These are phyloP conservation scores for Magallana nippona DNA, from an alignment of 2,888 invertebrate genomes.

Conservation along the genomic window DNA sequence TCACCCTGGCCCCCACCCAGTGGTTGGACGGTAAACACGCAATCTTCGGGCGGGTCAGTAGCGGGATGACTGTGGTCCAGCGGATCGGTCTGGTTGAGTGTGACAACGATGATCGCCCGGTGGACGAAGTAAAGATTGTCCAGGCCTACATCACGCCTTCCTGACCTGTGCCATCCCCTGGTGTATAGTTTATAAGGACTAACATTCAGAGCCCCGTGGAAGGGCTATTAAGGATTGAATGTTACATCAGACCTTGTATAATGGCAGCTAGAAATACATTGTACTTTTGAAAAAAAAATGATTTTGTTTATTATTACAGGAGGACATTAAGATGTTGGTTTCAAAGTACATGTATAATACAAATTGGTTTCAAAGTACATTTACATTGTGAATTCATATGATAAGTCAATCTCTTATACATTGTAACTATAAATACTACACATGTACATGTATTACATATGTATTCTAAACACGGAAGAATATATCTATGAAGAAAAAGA, in stretches of 20 bases:
- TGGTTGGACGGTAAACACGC: conserved; percentile 99
- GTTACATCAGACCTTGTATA: background rate
- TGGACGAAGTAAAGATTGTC: conserved; percentile 80
- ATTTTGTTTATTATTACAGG: too few relatives aligned
- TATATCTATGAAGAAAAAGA: too few relatives aligned
- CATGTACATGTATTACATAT: too few relatives aligned
- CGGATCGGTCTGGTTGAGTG: conserved; percentile 96
- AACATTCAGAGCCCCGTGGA: background rate
- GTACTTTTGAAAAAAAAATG: too few relatives aligned
- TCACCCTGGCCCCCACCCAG: conserved; percentile 96
- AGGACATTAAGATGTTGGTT: too few relatives aligned
- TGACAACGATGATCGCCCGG: conserved; percentile 94
- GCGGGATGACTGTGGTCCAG: conserved; percentile 94
- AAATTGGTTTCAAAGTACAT: too few relatives aligned
- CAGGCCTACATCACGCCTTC: conserved; percentile 68
- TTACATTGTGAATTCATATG: too few relatives aligned
- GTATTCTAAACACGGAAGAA: too few relatives aligned
- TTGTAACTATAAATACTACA: too few relatives aligned
- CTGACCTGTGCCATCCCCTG: conserved; percentile 41
- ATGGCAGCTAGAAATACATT: too few relatives aligned
- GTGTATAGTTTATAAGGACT: background rate
- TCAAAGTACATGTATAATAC: too few relatives aligned
- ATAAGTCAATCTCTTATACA: too few relatives aligned
- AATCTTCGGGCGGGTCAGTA: conserved; percentile 93
- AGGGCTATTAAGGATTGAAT: background rate